A percentile compares a stretch with the other conserved stretches of the same genome.
phyloP scores from a whole-genome alignment of 2,797 vertebrate species.

The Cheirogaleus major region DNA sequence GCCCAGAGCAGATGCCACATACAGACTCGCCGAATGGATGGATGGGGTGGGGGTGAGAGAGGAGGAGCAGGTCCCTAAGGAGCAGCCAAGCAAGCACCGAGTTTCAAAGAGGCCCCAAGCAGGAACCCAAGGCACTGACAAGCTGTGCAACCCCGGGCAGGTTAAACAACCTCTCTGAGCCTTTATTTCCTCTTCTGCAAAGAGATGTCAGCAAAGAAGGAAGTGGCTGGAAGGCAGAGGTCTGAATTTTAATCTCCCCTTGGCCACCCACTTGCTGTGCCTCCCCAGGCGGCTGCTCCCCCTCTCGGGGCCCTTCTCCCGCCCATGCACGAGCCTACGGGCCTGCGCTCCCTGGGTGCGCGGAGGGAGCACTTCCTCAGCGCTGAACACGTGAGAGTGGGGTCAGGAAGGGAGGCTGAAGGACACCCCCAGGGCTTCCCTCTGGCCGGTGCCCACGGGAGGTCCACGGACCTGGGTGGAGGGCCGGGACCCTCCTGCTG shows the following conservation, averaged over 20 bases:
- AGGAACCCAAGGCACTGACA: too few relatives aligned
- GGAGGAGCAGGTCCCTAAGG: background rate
- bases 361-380: fast-evolving
- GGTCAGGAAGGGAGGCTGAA: background rate
- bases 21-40: fast-evolving
- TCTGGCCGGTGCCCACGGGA: background rate
- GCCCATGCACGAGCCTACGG: background rate
- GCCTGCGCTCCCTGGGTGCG: background rate
- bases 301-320: background rate
- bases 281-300: background rate
- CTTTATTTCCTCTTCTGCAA: background rate
- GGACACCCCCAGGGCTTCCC: too few relatives aligned
- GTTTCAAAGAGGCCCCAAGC: background rate
- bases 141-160: background rate
- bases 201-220: background rate
- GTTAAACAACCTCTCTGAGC: background rate
- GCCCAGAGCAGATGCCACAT: background rate
- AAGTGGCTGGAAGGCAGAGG: background rate
- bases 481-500: background rate
- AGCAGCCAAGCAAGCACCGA: background rate
- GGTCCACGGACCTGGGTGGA: background rate
- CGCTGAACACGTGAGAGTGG: background rate
- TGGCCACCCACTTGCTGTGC: background rate
- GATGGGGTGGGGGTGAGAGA: background rate
- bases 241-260: background rate